Evolutionary conservation across 1,140 invertebrate species (phyloP).

Genomic region (Drosophila lowei): DNA sequence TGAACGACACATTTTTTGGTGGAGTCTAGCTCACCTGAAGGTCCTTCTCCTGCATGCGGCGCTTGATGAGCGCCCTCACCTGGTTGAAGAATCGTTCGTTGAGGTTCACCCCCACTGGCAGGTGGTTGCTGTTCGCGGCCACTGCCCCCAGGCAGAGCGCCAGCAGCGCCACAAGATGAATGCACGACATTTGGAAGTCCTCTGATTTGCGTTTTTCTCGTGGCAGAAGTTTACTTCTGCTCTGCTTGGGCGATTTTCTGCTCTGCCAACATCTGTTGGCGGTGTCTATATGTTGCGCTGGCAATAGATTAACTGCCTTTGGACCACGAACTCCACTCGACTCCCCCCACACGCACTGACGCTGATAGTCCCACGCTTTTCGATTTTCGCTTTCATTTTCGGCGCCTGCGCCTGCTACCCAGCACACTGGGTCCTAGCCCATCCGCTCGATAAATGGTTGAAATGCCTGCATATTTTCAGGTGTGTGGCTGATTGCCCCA

Average conservation of each 20-base stretch:
- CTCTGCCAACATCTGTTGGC: constrained; percentile 73
- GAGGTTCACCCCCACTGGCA: constrained; percentile 65
- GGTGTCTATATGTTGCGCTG: constrained; percentile 78
- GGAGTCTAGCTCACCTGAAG: constrained; percentile 1
- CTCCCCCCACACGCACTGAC: constrained; percentile 14
- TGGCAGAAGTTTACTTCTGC: constrained; percentile 2
- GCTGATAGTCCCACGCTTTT: constrained; percentile 60
- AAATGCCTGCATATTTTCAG: neutral
- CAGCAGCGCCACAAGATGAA: constrained; percentile 44
- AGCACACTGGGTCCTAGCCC: constrained; percentile 39
- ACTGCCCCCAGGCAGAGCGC: constrained; percentile 27
- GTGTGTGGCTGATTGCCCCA: constrained; percentile 3
- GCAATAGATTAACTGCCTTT: constrained; percentile 71
- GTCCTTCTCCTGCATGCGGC: constrained; percentile 65
- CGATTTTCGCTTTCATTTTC: constrained; percentile 72
- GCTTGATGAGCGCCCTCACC: constrained; percentile 76
- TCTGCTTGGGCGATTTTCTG: constrained; percentile 52
- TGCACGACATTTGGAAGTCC: constrained; percentile 38
- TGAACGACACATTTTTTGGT: neutral
- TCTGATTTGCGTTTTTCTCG: constrained; percentile 19
- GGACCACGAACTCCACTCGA: constrained; percentile 9
- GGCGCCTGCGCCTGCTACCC: constrained; percentile 54
- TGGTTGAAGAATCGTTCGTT: constrained; percentile 79
- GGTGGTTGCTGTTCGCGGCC: constrained; percentile 57
- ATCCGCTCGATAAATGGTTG: neutral